These are phyloP conservation scores for Phragmatobia fuliginosa DNA, from an alignment of 2,888 invertebrate species.

Conservation along the genomic window DNA sequence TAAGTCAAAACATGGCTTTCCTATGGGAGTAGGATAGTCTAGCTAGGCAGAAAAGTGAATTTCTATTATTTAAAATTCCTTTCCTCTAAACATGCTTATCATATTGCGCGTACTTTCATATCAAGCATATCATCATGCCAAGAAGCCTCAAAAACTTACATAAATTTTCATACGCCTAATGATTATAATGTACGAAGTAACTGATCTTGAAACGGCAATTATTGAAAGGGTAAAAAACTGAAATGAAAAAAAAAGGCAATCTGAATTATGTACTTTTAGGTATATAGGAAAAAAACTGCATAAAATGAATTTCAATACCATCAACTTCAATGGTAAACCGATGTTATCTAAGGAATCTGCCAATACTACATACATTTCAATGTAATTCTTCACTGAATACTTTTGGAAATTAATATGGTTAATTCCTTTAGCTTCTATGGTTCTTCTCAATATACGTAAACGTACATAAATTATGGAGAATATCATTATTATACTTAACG, in stretches of 20 bases:
- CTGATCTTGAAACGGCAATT: too few species aligned
- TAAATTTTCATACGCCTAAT: too few species aligned
- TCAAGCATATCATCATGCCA: too few species aligned
- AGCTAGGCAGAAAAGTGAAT: too few species aligned
- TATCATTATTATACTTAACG: background rate
- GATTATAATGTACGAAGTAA: too few species aligned
- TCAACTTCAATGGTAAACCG: slow-evolving; percentile 2
- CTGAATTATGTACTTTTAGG: too few species aligned
- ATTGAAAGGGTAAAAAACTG: background rate
- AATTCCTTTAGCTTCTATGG: slow-evolving; percentile 7
- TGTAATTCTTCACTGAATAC: slow-evolving; percentile 8
- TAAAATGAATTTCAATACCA: background rate
- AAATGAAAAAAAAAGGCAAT: background rate
- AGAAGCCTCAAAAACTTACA: too few species aligned
- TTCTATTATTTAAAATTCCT: too few species aligned
- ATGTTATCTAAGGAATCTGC: background rate
- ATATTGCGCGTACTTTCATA: too few species aligned
- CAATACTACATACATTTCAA: slow-evolving; percentile 9
- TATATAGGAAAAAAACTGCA: background rate
- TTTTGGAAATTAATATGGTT: background rate
- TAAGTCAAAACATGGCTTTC: too few species aligned
- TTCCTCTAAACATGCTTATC: too few species aligned
- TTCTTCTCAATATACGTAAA: background rate
- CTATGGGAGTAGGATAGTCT: too few species aligned
- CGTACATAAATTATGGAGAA: background rate